Evolutionary conservation across 1,140 invertebrate species (phyloP), one percentile per base, ranked within the genome.

Genomic region (Rhyzopertha dominica): DNA sequence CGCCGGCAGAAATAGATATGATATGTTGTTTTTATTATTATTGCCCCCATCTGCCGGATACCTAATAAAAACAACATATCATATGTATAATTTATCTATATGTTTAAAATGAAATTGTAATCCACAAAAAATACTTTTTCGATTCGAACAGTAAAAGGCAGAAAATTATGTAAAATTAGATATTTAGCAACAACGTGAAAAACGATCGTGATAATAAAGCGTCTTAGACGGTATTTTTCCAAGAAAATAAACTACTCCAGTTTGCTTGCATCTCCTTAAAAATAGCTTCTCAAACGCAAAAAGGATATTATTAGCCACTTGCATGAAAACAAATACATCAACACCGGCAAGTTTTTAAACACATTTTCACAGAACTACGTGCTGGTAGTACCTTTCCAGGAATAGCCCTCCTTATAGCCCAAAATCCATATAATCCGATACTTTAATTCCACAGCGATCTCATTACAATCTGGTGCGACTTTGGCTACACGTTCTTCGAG

Each of bases 381-480:
- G n/a, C n/a, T n/a, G n/a, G n/a, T n/a, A n/a, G n/a, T 45, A 63
- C 59, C 59, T 22, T 48, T 49, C 53, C 51, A 61, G 17, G 18
- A 43, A 47, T 57, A 61, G 16, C 42, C 45, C n/a, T 46, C 17
- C 22, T 44, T 38, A 24, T 63, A 38, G 24, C 61, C 61, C 28
- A 63, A 48, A 28, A 57, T 48, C 58, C 59, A 58, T 25, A 65
- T 40, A 1, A 61, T 49, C 39, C 51, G 57, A 28, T 53, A 58
- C 44, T 75, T 74, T 3, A 75, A 46, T 53, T 76, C 73, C 8
- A 75, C 50, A 29, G 68, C 62, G 14, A 76, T 71, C 59, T 77
- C 72, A 56, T 75, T 75, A 3, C 62, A 67, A 38, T 68, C 70
- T 7, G 73, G 71, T 26, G 75, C 62, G 39, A 67, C 68, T 45